These are phyloP conservation scores for Caenorhabditis inopinata DNA, from an alignment of 1,140 invertebrate species.

Conservation along the genomic window DNA sequence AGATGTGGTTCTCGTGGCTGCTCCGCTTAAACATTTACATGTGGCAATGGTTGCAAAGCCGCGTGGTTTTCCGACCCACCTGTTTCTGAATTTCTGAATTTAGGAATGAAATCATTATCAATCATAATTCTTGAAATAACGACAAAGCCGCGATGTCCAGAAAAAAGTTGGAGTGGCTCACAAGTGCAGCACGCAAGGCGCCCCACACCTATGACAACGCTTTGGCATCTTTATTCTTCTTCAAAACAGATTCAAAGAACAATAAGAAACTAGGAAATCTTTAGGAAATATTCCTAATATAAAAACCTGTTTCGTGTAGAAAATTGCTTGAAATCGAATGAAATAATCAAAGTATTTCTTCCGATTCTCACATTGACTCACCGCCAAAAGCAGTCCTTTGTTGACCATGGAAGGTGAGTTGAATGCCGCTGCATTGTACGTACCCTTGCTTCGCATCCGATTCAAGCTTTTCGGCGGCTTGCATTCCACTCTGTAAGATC, in stretches of 20 bases:
- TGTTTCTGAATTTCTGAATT: no score
- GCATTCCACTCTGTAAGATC: background rate
- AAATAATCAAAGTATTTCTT: background rate
- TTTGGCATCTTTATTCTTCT: background rate
- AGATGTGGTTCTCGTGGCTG: no score
- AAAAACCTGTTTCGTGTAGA: background rate
- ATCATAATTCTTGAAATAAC: no score
- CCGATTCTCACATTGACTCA: background rate
- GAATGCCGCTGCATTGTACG: slow-evolving; percentile 6
- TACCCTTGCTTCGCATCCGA: slow-evolving; percentile 4
- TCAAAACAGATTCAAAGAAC: background rate
- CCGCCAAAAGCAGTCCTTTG: slow-evolving; percentile 1
- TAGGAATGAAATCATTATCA: no score
- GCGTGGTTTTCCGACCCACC: no score
- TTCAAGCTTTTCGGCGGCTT: slow-evolving; percentile 20
- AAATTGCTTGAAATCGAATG: background rate
- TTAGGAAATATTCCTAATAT: background rate
- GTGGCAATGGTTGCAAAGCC: no score
- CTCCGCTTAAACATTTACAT: no score
- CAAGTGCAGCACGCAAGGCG: no score
- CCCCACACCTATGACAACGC: no score
- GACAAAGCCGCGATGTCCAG: no score
- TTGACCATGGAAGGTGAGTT: slow-evolving; percentile 14
- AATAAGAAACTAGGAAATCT: background rate
- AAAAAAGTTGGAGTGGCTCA: no score